Evolutionary conservation across 2,113 vertebrate species (phyloP).

Genomic region (Myanophis thanlyinensis): DNA sequence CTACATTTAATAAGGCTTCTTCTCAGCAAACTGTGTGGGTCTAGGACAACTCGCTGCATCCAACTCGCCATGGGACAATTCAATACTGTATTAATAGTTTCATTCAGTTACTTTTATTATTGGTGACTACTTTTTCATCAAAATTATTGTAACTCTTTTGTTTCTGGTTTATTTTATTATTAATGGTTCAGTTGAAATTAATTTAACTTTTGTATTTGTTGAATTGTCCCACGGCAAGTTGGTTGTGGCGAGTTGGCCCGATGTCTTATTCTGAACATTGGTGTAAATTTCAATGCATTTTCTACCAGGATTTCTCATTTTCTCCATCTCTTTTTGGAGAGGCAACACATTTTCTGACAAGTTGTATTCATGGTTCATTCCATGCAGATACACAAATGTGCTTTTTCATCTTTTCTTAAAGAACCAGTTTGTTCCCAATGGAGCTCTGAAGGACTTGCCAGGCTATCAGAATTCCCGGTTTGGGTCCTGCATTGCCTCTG

Average conservation of each 20-base stretch:
- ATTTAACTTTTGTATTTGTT: background rate
- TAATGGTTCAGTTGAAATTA: background rate
- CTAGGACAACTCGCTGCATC: too few species aligned
- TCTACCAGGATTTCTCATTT: background rate
- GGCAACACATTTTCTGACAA: background rate
- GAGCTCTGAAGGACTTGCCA: slow-evolving; percentile 77
- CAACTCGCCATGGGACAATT: too few species aligned
- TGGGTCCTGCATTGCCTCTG: slow-evolving; percentile 84
- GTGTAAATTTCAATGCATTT: background rate
- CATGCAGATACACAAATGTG: background rate
- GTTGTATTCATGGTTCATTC: background rate
- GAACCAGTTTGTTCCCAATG: slow-evolving; percentile 79
- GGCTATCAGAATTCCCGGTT: slow-evolving; percentile 91
- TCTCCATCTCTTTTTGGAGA: background rate
- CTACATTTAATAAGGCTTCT: background rate
- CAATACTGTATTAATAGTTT: too few species aligned
- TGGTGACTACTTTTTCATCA: background rate
- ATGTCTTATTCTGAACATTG: background rate
- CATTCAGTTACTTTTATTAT: too few species aligned
- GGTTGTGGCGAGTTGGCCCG: too few species aligned
- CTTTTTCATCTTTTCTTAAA: slow-evolving; percentile 44
- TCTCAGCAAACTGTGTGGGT: too few species aligned
- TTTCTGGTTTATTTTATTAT: background rate
- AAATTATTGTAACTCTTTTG: background rate
- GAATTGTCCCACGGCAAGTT: background rate